Conservation (phyloP, 2,113 vertebrate species). For the Hepsetus odoe region DNA sequence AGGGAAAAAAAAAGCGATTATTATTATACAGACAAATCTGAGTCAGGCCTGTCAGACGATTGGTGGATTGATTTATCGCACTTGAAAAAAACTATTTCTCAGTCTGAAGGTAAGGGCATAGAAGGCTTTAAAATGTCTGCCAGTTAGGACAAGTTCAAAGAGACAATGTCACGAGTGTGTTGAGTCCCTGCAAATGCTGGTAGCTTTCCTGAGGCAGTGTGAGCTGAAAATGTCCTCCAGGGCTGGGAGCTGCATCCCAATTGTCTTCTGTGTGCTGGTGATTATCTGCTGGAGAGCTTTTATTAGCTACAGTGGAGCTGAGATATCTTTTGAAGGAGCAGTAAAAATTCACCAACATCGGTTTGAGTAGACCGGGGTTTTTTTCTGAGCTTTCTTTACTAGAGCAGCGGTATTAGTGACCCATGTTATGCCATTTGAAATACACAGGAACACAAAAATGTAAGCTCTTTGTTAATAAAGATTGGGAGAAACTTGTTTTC, state of each 20-base stretch:
- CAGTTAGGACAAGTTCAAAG: slow-evolving; percentile 24
- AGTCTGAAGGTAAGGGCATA: background rate
- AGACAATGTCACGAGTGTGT: background rate
- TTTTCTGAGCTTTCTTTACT: background rate
- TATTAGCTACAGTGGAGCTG: background rate
- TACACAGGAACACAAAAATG: background rate
- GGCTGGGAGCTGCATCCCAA: background rate
- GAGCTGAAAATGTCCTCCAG: slow-evolving; percentile 5
- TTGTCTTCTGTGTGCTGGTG: background rate
- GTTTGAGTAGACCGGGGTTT: slow-evolving; percentile 2
- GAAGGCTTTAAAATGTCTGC: background rate
- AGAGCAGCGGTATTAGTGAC: background rate
- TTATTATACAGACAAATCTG: background rate
- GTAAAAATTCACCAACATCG: slow-evolving; percentile 10
- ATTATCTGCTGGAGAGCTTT: background rate
- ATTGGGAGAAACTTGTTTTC: no score
- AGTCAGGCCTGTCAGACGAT: background rate
- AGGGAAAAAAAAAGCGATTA: no score
- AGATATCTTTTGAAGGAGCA: background rate
- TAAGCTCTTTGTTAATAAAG: no score
- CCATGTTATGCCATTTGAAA: background rate
- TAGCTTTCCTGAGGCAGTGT: slow-evolving; percentile 19
- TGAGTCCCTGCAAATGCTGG: slow-evolving; percentile 1
- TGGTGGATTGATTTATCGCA: background rate
- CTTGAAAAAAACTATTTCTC: background rate